Base-by-base conservation (phyloP, 1,140 invertebrate genomes). In the Drosophila jambulina region DNA sequence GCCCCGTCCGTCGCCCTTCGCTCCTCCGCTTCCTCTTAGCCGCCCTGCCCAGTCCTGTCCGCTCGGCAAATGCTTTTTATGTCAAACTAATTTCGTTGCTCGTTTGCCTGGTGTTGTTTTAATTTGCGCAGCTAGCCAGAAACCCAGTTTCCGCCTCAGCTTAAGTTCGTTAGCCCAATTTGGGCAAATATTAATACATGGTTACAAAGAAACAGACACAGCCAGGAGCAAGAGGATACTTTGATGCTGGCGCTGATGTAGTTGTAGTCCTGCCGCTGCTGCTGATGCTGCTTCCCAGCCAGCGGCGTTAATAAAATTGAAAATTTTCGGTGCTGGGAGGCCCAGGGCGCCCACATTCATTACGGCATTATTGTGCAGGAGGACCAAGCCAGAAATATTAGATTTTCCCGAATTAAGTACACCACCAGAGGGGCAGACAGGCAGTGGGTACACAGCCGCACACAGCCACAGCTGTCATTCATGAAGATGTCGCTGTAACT, bases 151-250 rank as follows among this genome's bases (percentile, higher is more conserved):
- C 75, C 59, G 75, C 70, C 79, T 75, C 42, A 38, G 84, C 84
- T 88, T 88, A 87, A 84, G 84, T 88, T 87, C 80, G 84, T 87
- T 87, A 87, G 84, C 80, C 84, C 84, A 87, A 87, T 87, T 87
- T 83, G 80, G 68, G 74, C 77, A 88, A 84, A 84, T 87, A 87
- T 87, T 88, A 87, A 88, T 87, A 84, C 81, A 84, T 88, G 84
- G 84, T 63, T 80, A 71, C 85, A 83, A 88, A 83, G 71, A 53
- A 75, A 48, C 69, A 69, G 62, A 63, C 43, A 48, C 75, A 58
- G 69, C 17, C 40, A 64, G 38, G 43, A 56, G 49, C 40, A 40
- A 67, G 29, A 51, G 49, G 42, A 46, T 54, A 64, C 38, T 46
- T 36, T 46, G 40, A 42, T 32, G 42, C 29, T 46, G 27, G 17